Conservation (phyloP, 2,888 invertebrate genomes). For the Gandaritis pyraliata region DNA sequence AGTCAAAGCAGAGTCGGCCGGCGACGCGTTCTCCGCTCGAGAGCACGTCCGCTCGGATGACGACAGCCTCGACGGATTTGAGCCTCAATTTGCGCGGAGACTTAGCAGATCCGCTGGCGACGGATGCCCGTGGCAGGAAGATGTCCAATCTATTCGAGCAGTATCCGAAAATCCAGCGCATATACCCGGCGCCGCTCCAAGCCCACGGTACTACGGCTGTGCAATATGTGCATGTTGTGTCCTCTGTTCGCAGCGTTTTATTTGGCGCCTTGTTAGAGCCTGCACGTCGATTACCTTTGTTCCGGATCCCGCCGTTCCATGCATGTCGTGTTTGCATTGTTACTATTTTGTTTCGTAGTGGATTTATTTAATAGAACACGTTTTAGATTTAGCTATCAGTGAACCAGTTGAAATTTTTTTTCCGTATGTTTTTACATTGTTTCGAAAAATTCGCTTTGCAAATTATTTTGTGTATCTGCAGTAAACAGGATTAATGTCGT, state of each 20-base stretch:
- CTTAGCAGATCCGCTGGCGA: conserved; percentile 67
- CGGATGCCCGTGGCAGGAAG: conserved; percentile 78
- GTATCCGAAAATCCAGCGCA: conserved; percentile 90
- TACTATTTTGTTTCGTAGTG: conserved; percentile 60
- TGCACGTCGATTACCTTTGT: conserved; percentile 71
- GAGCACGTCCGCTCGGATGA: conserved; percentile 66
- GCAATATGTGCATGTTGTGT: conserved; percentile 71
- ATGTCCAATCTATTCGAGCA: conserved; percentile 89
- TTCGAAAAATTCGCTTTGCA: conserved; percentile 54
- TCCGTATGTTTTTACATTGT: conserved; percentile 37
- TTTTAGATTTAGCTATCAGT: conserved; percentile 54
- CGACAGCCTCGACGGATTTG: conserved; percentile 66
- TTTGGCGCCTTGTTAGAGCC: conserved; percentile 63
- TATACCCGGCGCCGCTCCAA: conserved; percentile 88
- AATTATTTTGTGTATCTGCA: conserved; percentile 37
- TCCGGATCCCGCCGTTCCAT: conserved; percentile 62
- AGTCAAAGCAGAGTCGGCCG: conserved; percentile 81
- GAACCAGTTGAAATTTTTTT: conserved; percentile 45
- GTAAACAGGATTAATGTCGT: conserved; percentile 27
- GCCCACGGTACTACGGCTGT: conserved; percentile 76
- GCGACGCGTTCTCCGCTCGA: conserved; percentile 81
- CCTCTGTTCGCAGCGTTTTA: conserved; percentile 56
- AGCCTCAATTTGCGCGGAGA: conserved; percentile 75
- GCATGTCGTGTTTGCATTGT: conserved; percentile 75
- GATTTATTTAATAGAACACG: conserved; percentile 53